Evolutionary conservation across 2,113 vertebrate species (phyloP).

Genomic region (Galemys pyrenaicus): DNA sequence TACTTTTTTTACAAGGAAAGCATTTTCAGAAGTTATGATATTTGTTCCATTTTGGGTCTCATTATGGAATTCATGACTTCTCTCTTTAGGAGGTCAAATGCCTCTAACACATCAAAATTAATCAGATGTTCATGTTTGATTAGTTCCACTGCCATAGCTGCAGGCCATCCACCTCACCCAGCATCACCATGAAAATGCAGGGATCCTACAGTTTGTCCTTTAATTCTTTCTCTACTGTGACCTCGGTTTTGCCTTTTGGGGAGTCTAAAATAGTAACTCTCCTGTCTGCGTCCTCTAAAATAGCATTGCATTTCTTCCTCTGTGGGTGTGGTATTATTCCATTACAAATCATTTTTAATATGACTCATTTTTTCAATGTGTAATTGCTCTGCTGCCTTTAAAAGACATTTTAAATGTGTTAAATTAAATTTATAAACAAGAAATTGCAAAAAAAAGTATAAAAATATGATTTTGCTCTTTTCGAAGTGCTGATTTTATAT

Average conservation of each 20-base stretch:
- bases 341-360: slow-evolving; percentile 33
- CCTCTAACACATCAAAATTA: slow-evolving; percentile 57
- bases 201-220: not conserved
- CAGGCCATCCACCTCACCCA: not conserved
- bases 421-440: not conserved
- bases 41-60: not conserved
- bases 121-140: slow-evolving; percentile 64
- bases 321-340: not conserved
- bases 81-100: slow-evolving; percentile 51
- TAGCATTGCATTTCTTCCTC: not conserved
- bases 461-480: not conserved
- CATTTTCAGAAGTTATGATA: not conserved
- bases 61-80: slow-evolving; percentile 57
- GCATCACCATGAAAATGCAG: not conserved
- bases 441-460: not conserved
- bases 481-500: slow-evolving; percentile 17
- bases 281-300: slow-evolving; percentile 4
- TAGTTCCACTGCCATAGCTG: slow-evolving; percentile 25
- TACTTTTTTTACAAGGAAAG: not conserved
- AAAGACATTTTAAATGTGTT: not conserved
- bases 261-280: slow-evolving; percentile 48
- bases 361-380: not conserved
- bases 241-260: slow-evolving; percentile 48
- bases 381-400: not conserved
- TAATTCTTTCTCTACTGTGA: not conserved